These are phyloP conservation scores for Alfaro cultratus DNA, from an alignment of 2,797 vertebrate species.

Conservation along the genomic window DNA sequence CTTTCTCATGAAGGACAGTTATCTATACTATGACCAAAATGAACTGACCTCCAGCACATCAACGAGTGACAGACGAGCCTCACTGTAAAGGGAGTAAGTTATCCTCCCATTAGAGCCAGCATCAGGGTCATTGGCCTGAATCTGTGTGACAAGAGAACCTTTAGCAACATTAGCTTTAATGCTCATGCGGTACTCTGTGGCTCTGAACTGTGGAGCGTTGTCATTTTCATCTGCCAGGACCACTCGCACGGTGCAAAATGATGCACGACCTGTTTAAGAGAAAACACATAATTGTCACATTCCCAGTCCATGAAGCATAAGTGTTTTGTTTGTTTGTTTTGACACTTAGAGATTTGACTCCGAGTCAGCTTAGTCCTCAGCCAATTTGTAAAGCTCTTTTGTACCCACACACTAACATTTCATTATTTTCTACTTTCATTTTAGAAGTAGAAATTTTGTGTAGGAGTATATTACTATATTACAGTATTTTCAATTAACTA, in stretches of 20 bases:
- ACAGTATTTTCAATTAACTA: not conserved
- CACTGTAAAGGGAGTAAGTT: slow-evolving; percentile 91
- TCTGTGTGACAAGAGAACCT: slow-evolving; percentile 92
- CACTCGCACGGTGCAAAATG: slow-evolving; percentile 94
- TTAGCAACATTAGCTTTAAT: slow-evolving; percentile 91
- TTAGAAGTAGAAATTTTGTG: not conserved
- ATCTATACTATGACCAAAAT: slow-evolving; percentile 4
- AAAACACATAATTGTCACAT: not conserved
- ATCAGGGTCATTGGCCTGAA: slow-evolving; percentile 92
- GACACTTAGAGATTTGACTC: not conserved
- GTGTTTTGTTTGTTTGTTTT: not conserved
- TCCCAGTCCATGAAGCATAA: no score
- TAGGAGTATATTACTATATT: not conserved
- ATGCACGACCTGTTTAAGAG: slow-evolving; percentile 82
- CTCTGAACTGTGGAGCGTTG: slow-evolving; percentile 92
- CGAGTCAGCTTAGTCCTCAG: not conserved
- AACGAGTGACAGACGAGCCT: slow-evolving; percentile 85
- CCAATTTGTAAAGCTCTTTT: not conserved
- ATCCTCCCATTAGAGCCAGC: slow-evolving; percentile 92
- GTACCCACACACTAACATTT: not conserved
- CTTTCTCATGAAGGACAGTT: slow-evolving; percentile 2
- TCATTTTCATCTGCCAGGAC: slow-evolving; percentile 96
- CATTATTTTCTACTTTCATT: not conserved
- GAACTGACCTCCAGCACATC: slow-evolving; percentile 88
- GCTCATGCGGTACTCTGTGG: slow-evolving; percentile 91